phyloP scores from a whole-genome alignment of 2,888 invertebrate genomes.

The Zhuqinia jingwanae region DNA sequence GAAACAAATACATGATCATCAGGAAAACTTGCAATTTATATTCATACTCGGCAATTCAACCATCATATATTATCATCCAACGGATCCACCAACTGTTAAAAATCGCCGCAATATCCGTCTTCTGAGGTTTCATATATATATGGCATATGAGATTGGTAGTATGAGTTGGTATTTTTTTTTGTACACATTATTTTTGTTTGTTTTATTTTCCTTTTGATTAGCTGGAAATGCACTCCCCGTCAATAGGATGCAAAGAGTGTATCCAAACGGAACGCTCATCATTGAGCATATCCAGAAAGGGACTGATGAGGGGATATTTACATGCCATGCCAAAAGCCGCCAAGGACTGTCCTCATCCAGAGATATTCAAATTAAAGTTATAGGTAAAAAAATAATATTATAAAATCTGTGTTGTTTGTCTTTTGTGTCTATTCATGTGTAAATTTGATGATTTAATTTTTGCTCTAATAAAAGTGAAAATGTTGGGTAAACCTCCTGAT shows the following conservation, averaged over 20 bases:
- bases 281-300: conserved; percentile 92
- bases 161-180: too few relatives aligned
- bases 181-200: background rate
- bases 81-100: background rate
- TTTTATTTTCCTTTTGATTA: conserved; percentile 81
- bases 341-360: conserved; percentile 89
- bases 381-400: conserved; percentile 82
- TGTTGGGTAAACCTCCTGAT: too few relatives aligned
- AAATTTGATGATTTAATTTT: too few relatives aligned
- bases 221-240: conserved; percentile 93
- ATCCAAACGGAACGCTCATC: conserved; percentile 91
- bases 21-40: conserved; percentile 31
- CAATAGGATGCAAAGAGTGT: conserved; percentile 92
- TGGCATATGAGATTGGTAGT: too few relatives aligned
- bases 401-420: too few relatives aligned
- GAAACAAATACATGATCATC: background rate
- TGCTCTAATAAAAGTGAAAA: too few relatives aligned
- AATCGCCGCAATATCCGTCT: background rate
- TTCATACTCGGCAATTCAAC: conserved; percentile 22
- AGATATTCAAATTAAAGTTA: conserved; percentile 82
- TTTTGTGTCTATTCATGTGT: too few relatives aligned
- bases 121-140: background rate
- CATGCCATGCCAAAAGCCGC: conserved; percentile 92
- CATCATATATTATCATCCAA: background rate
- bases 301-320: conserved; percentile 94